These are phyloP conservation scores for Podarcis cretensis DNA, from an alignment of 2,113 vertebrate genomes.

Conservation along the genomic window DNA sequence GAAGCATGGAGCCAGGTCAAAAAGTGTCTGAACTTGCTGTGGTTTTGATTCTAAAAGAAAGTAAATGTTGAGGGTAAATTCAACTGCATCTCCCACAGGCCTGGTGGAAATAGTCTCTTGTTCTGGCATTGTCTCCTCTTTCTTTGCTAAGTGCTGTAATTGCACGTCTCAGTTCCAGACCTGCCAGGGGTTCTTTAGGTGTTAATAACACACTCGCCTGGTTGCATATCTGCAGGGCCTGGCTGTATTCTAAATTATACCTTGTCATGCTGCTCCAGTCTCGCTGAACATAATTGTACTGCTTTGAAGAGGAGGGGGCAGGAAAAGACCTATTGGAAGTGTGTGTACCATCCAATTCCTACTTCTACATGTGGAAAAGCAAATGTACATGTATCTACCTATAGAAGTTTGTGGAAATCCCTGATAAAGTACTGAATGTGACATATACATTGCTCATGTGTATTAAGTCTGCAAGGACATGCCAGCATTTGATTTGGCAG, in stretches of 20 bases:
- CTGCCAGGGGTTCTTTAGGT: slow-evolving; percentile 31
- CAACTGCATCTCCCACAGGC: slow-evolving; percentile 19
- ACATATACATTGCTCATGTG: not conserved
- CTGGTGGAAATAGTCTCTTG: slow-evolving; percentile 5
- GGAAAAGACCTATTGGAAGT: not conserved
- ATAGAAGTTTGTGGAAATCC: not conserved
- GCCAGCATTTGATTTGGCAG: not conserved
- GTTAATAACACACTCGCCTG: slow-evolving; percentile 36
- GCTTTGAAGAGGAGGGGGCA: not conserved
- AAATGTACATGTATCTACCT: not conserved
- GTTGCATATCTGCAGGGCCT: slow-evolving; percentile 21
- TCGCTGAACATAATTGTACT: not conserved
- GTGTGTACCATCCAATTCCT: not conserved
- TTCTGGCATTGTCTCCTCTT: slow-evolving; percentile 5
- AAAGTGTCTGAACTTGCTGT: not conserved
- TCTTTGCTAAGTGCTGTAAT: slow-evolving; percentile 25
- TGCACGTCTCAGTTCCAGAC: slow-evolving; percentile 29
- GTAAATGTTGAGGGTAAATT: slow-evolving; percentile 25
- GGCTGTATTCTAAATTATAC: slow-evolving; percentile 21
- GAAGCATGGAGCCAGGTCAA: not conserved
- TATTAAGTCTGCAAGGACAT: not conserved
- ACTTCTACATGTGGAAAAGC: not conserved
- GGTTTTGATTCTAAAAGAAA: slow-evolving; percentile 14
- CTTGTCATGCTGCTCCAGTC: not conserved
- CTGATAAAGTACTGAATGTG: not conserved